These are phyloP conservation scores for Trissolcus japonicus DNA, from an alignment of 2,888 invertebrate species.

Conservation along the genomic window DNA sequence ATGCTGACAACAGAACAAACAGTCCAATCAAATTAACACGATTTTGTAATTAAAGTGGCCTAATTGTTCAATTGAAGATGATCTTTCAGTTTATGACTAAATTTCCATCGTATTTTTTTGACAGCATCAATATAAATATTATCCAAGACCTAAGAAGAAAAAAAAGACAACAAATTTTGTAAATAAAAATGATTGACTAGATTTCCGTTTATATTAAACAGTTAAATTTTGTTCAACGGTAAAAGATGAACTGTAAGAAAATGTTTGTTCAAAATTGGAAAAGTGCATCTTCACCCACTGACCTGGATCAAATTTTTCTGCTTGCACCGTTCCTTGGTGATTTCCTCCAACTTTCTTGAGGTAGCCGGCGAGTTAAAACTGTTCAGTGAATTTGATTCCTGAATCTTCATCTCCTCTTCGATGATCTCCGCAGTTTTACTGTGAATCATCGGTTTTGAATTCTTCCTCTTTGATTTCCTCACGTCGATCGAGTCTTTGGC, in stretches of 20 bases:
- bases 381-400: conserved; percentile 63
- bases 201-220: neutral
- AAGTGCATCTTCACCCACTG: neutral
- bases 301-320: conserved; percentile 88
- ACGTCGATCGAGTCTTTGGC: conserved; percentile 83
- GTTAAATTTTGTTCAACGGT: too few species aligned
- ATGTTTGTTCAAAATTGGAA: neutral
- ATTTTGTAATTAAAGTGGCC: neutral
- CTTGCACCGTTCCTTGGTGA: conserved; percentile 87
- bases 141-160: conserved; percentile 21
- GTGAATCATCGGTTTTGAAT: conserved; percentile 75
- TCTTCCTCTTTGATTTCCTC: conserved; percentile 79
- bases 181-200: neutral
- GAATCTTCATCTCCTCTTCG: conserved; percentile 76
- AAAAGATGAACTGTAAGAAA: neutral
- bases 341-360: conserved; percentile 84
- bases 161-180: neutral
- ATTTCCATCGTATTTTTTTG: conserved; percentile 13
- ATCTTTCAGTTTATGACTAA: neutral
- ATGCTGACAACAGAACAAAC: too few species aligned
- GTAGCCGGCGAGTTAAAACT: conserved; percentile 78
- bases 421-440: conserved; percentile 78
- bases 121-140: conserved; percentile 9
- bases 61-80: neutral
- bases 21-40: too few species aligned